These are phyloP conservation scores for Druon quercuslanigerum DNA, from an alignment of 1,140 invertebrate species.

Conservation along the genomic window DNA sequence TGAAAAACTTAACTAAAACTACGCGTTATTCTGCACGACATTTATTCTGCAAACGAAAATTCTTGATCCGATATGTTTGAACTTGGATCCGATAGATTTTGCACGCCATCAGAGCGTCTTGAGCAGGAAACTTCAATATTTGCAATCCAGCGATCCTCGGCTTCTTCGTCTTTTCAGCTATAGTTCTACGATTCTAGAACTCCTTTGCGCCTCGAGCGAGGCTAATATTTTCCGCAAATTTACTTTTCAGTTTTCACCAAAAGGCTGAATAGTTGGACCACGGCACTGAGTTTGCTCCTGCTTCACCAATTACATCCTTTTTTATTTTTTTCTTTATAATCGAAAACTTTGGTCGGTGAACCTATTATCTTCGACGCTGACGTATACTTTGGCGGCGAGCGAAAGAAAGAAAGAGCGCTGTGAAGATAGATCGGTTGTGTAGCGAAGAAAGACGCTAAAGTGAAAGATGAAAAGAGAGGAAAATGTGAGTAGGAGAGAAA, in stretches of 20 bases:
- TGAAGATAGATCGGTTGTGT: slow-evolving; percentile 6
- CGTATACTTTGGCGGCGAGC: slow-evolving; percentile 1
- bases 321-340: slow-evolving; percentile 8
- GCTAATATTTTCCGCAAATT: slow-evolving; percentile 7
- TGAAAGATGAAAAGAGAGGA: slow-evolving; percentile 19
- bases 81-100: too few species aligned
- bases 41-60: too few species aligned
- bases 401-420: not conserved
- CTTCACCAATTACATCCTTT: not conserved
- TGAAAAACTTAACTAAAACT: too few species aligned
- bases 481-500: slow-evolving; percentile 24
- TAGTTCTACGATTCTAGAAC: not conserved
- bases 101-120: too few species aligned
- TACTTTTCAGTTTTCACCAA: not conserved
- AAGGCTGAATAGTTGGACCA: not conserved
- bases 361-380: slow-evolving; percentile 19
- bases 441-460: not conserved
- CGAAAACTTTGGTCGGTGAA: slow-evolving; percentile 19
- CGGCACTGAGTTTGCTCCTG: not conserved
- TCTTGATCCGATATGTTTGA: too few species aligned
- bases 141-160: too few species aligned
- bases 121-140: too few species aligned
- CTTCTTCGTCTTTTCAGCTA: too few species aligned
- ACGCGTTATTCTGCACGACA: too few species aligned
- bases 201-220: not conserved